phyloP scores from a whole-genome alignment of 2,113 vertebrate genomes.

The Malurus melanocephalus region DNA sequence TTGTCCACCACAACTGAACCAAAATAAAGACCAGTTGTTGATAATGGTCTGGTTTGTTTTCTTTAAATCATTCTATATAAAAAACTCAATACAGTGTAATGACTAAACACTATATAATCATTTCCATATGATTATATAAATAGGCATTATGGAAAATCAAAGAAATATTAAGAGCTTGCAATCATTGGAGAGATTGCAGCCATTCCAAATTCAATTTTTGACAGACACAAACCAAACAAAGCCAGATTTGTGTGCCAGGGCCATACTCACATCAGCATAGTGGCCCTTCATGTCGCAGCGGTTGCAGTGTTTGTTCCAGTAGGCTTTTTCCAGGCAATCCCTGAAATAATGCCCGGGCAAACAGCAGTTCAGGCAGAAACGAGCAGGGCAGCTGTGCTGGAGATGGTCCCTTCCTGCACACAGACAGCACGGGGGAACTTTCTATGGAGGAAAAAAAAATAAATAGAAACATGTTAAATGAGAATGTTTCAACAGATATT shows the following conservation, averaged over 20 bases:
- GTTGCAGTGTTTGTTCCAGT: constrained; percentile 84
- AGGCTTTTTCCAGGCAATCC: constrained; percentile 80
- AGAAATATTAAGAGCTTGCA: fast-evolving
- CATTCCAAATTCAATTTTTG: background rate
- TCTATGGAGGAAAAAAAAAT: constrained; percentile 65
- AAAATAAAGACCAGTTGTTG: background rate
- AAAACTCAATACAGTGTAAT: background rate
- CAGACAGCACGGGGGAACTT: constrained; percentile 79
- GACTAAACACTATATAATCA: background rate
- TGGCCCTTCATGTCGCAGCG: constrained; percentile 90
- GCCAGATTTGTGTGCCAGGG: background rate
- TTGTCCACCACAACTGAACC: background rate
- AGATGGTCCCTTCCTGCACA: constrained; percentile 82
- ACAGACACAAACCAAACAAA: fast-evolving
- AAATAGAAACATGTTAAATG: background rate
- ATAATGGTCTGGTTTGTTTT: background rate
- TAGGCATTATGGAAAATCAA: background rate
- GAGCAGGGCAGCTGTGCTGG: constrained; percentile 75
- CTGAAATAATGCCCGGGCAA: constrained; percentile 80
- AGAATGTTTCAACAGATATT: background rate
- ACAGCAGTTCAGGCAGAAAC: constrained; percentile 86
- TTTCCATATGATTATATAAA: background rate
- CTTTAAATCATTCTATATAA: background rate
- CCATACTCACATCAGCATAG: constrained; percentile 88
- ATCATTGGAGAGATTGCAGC: background rate